A percentile compares a stretch with the other conserved stretches of the same genome.
Conservation (phyloP, 1,140 invertebrate genomes). For the Pemphigus obesinymphae region DNA sequence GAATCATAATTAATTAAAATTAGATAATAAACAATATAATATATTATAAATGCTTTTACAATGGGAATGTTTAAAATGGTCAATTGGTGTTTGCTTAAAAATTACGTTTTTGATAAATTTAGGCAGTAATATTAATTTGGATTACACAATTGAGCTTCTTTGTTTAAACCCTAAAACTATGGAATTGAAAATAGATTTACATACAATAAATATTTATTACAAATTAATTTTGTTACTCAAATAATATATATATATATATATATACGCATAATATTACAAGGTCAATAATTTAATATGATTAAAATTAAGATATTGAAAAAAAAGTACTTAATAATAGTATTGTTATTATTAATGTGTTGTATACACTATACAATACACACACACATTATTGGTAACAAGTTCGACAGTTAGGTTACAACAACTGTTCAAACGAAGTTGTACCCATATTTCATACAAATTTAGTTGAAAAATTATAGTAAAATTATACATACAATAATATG, state of each 20-base stretch:
- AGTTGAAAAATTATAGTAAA: neutral
- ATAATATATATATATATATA: neutral
- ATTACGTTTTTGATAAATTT: neutral
- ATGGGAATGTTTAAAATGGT: neutral
- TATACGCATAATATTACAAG: neutral
- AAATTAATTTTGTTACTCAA: neutral
- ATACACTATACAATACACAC: too few relatives aligned
- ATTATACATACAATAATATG: conserved; percentile 15
- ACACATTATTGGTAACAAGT: conserved; percentile 35
- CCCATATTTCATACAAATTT: conserved; percentile 6
- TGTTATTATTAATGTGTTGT: conserved; percentile 16
- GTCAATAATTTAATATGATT: neutral
- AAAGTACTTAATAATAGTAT: neutral
- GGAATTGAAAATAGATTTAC: conserved; percentile 1
- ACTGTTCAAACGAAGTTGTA: conserved; percentile 35
- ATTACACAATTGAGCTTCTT: conserved; percentile 26
- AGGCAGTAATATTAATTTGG: neutral
- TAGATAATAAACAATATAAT: too few relatives aligned
- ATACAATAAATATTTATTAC: neutral
- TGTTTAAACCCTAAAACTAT: conserved; percentile 1
- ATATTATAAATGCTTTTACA: too few relatives aligned
- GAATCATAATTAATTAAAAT: neutral
- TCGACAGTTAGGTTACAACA: neutral
- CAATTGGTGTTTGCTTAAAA: neutral
- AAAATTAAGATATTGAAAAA: conserved; percentile 23